Evolutionary conservation across 2,888 invertebrate genomes (phyloP), one percentile per base, ranked within the genome.

Genomic region (Agrotis segetum): DNA sequence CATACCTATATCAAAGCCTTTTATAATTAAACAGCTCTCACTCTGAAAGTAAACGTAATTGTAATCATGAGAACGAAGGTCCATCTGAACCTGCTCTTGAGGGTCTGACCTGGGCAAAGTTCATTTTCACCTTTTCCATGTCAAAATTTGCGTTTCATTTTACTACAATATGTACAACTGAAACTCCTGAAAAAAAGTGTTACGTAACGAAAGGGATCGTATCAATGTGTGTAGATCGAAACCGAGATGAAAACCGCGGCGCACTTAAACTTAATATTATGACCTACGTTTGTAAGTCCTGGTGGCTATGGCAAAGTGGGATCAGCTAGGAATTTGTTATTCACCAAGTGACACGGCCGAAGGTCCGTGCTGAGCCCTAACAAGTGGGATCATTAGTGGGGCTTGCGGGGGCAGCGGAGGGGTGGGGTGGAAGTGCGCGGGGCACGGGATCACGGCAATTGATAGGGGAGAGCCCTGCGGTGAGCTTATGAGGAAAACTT

Each of bases 381-480:
- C 96, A 96, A 96, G 95, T 95, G 96, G 94, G 90, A 93, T 96
- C 95, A 95, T 96, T 96, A 96, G 95, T 91, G 90, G 89, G 88
- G 88, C 89, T 87, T 85, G 82, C 86, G 83, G 88, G 88, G 87
- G 85, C 72, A 79, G 82, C 74, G 74, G 73, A 81, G 44, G 13
- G 17, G 47, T 14, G 24, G n/a, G 29, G 40, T 21, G 3, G 34
- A 14, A 67, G 70, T 60, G 74, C 77, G 83, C 84, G 85, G 85
- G 84, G 74, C 74, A 83, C 67, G 73, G 83, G 87, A 85, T 86
- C 84, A 88, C 82, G 89, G 92, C 94, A 93, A 95, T 94, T 94
- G 95, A 95, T 95, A 95, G 95, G 96, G 95, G 95, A 94, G 93
- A 92, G 88, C 90, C 91, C 92, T 93, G 92, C 88, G 93, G 94